Percentiles rank a stretch among this genome's conserved stretches.
Evolutionary conservation across 2,113 vertebrate species (phyloP).

Genomic region (Rhegmatorhina hoffmannsi): DNA sequence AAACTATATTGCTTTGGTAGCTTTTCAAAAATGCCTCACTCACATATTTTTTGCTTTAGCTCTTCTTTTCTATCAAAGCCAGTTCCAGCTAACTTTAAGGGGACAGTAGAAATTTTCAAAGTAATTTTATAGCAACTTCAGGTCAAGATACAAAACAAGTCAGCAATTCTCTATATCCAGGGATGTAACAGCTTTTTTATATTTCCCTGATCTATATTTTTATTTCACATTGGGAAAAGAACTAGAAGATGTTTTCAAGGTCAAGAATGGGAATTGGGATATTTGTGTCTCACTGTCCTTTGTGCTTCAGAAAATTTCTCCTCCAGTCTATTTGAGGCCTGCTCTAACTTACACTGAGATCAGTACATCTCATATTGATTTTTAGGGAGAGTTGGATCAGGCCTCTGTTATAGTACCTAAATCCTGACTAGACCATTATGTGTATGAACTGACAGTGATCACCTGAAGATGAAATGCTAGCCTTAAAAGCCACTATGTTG

Average conservation of each 20-base stretch:
- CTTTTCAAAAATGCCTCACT: not conserved
- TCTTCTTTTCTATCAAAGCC: not conserved
- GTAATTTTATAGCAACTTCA: not conserved
- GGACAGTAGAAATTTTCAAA: not conserved
- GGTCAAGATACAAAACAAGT: not conserved
- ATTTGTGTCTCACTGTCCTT: not conserved
- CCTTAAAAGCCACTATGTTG: not conserved
- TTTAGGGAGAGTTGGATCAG: not conserved
- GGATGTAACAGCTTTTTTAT: not conserved
- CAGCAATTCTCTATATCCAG: not conserved
- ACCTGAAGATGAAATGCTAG: slow-evolving; percentile 5
- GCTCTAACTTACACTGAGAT: slow-evolving; percentile 8
- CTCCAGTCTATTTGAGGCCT: not conserved
- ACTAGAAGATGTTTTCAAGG: not conserved
- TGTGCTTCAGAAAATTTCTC: slow-evolving; percentile 13
- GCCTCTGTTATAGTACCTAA: not conserved
- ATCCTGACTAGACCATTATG: not conserved
- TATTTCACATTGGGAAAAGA: not conserved
- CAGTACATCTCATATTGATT: not conserved
- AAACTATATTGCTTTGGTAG: not conserved
- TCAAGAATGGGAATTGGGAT: slow-evolving; percentile 5
- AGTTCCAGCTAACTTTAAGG: not conserved
- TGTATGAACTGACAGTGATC: not conserved
- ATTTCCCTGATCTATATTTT: not conserved
- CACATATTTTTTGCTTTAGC: not conserved